phyloP scores from a whole-genome alignment of 2,888 invertebrate species.

The Protonemura montana region DNA sequence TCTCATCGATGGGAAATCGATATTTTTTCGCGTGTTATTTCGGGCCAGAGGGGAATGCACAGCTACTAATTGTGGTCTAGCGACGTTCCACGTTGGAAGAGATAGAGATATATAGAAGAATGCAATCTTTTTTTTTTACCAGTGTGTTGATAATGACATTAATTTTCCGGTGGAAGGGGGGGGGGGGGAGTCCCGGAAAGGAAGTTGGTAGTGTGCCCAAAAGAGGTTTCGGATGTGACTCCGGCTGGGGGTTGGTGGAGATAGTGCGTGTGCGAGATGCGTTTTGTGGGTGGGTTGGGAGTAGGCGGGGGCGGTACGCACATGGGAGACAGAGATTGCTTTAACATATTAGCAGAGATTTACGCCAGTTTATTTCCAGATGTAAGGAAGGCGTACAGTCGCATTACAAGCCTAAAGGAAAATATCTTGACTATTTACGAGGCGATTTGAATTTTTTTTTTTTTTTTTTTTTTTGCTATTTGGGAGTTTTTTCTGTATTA shows the following conservation, averaged over 20 bases:
- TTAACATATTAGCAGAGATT: background rate
- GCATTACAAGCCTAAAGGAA: background rate
- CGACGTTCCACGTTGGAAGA: background rate
- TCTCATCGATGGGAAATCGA: constrained; percentile 35
- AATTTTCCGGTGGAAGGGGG: constrained; percentile 34
- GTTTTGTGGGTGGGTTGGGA: background rate
- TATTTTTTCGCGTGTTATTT: constrained; percentile 31
- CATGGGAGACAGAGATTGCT: background rate
- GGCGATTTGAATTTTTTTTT: too few relatives aligned
- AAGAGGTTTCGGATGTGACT: constrained; percentile 14
- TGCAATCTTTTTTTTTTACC: constrained; percentile 35
- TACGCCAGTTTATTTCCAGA: background rate
- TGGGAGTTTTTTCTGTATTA: too few relatives aligned
- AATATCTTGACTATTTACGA: too few relatives aligned
- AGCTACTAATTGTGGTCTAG: constrained; percentile 35
- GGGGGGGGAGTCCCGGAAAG: constrained; percentile 9
- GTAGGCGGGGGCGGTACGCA: background rate
- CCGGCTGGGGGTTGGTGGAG: background rate
- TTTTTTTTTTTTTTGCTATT: too few relatives aligned
- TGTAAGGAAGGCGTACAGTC: background rate
- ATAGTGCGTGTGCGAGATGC: constrained; percentile 8
- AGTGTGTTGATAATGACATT: constrained; percentile 42
- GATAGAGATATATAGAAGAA: constrained; percentile 20
- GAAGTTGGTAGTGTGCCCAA: constrained; percentile 36
- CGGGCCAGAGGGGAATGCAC: constrained; percentile 21